Base-by-base conservation (phyloP, 1,140 invertebrate species). In the Apis cerana region DNA sequence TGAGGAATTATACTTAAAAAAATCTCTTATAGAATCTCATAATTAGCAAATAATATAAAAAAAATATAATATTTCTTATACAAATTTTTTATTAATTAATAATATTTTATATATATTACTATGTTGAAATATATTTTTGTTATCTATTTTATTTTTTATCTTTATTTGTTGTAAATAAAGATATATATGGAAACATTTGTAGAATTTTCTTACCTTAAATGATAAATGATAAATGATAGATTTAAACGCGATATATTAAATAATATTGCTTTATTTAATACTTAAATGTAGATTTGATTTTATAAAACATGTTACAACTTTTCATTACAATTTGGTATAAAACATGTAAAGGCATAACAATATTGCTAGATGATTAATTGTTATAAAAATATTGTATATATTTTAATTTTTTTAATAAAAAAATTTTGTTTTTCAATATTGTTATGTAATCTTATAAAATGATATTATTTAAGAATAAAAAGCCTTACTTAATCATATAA, bases 331-430 rank as follows among this genome's bases (percentile, higher is more conserved):
- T 69, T 70, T 71, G 67, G 52, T 83, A 78, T 10, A 71, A 83
- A 83, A 82, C 48, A 54, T 27, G 50, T 56, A 65, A 23, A 80
- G 52, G 71, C 15, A 76, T 69, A 81, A 75, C 71, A 81, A 54
- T 84, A 84, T 84, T 69, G 69, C 82, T 84, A 61, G 1, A 80
- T 33, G 15, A 48, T 65, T 50, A 75, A 62, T 84, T n/a, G 9
- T 83, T 80, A 68, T 59, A 81, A 80, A 80, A 77, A 87, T 87
- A 87, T 83, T 54, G 58, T 71, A 71, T 64, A 21, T 76, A 56
- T 9, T 80, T 68, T 67, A 2, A 72, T 54, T 8, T 64, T 67
- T 54, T 59, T 48, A 77, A 23, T 69, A 48, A 56, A 56, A 43
- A 54, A 64, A 9, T 27, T 64, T 83, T 33, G 3, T 82, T 62